Base-by-base conservation (phyloP, 2,113 vertebrate species). In the Carettochelys insculpta region DNA sequence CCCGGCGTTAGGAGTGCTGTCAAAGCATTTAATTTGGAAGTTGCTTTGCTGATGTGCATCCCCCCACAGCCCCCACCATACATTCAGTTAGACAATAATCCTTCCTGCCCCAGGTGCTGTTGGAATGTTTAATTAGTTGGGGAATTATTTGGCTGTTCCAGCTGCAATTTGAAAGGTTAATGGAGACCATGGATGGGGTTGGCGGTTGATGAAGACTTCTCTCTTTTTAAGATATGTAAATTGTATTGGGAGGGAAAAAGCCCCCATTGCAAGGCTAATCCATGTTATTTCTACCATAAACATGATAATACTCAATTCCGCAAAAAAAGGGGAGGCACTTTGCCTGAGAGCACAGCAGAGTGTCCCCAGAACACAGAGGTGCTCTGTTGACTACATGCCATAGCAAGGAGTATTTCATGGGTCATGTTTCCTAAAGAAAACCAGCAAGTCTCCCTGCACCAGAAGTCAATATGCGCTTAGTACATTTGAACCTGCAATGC, bases 51-150 rank as follows among this genome's bases (percentile, higher is more conserved):
- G 92, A 83, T 92, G 80, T 83, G 31, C 82, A 29, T 85, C 86
- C 73, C 56, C 48, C 82, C 84, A 89, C 65, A n/a, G n/a, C n/a
- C n/a, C n/a, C n/a, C n/a, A n/a, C 16, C 13, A 34, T 31, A 27
- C 68, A 73, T 31, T 85, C 79, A 78, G 20, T 76, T 51, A 76
- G 85, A 54, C 22, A 41, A 85, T 34, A 76, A 78, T 48, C 51
- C 68, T 71, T 24, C 76, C 71, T 76, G 76, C 87, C 71, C 51
- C 51, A 87, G 86, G 27, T 47, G 6, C 82, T 75, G 45, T 68
- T 88, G 91, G 61, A 94, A 93, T 83, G 58, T 95, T 94, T 94
- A 88, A 76, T 93, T 77, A 89, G 68, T 73, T 68, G 68, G 83
- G 83, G 89, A 91, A 86, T 56, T 90, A 90, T 51, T 3, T 0